These are phyloP conservation scores for Drosophila mettleri DNA, from an alignment of 2,888 invertebrate genomes.

Conservation along the genomic window DNA sequence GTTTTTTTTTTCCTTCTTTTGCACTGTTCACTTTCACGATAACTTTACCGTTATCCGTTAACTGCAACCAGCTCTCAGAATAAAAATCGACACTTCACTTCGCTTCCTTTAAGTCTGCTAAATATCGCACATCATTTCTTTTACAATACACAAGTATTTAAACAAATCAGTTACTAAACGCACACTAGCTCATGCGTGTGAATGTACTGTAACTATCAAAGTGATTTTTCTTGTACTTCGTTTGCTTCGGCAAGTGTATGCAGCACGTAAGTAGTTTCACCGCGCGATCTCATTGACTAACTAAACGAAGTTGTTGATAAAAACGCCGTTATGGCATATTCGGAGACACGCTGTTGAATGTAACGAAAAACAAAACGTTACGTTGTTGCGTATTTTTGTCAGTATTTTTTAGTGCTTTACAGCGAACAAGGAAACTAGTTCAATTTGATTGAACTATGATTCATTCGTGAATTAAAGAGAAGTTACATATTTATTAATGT, in stretches of 20 bases:
- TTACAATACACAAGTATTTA: constrained; percentile 21
- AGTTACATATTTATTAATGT: too few relatives aligned
- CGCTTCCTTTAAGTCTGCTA: constrained; percentile 4
- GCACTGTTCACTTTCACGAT: constrained; percentile 53
- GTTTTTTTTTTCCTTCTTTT: constrained; percentile 14
- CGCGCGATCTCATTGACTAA: constrained; percentile 62
- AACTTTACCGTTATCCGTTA: constrained; percentile 45
- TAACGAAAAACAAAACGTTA: constrained; percentile 27
- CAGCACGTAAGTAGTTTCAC: constrained; percentile 61
- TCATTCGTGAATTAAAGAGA: background rate
- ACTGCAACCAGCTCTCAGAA: constrained; percentile 33
- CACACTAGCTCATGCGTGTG: constrained; percentile 1
- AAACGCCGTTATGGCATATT: constrained; percentile 50
- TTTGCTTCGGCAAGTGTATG: constrained; percentile 25
- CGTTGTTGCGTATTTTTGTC: constrained; percentile 25
- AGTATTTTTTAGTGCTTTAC: constrained; percentile 33
- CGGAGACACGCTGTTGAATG: constrained; percentile 37
- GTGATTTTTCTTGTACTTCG: constrained; percentile 26
- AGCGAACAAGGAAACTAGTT: background rate
- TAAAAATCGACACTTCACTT: constrained; percentile 26
- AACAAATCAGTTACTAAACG: constrained; percentile 19
- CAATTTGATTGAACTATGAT: background rate
- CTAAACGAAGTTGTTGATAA: constrained; percentile 61
- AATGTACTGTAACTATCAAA: constrained; percentile 13
- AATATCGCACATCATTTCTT: constrained; percentile 20